Evolutionary conservation across 2,113 vertebrate species (phyloP), one percentile per base, ranked within the genome.

Genomic region (Motacilla alba): DNA sequence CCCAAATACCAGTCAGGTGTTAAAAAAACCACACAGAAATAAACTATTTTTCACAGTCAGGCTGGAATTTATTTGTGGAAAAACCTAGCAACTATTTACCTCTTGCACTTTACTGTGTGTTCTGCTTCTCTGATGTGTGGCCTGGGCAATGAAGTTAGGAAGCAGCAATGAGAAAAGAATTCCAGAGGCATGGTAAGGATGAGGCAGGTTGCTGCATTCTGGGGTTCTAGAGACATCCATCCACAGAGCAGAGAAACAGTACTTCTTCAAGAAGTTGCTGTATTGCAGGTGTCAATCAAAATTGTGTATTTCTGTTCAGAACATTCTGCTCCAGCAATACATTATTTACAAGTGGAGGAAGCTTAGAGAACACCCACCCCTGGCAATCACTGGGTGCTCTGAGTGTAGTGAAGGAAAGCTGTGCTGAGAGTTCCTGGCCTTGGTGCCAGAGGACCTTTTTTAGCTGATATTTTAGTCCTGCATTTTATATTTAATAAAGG

Each of bases 401-500:
- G 27, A 33, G 24, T 4, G 22, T 37, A 19, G 33, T 50, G 15
- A 78, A 47, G 77, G 70, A 27, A 24, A 82, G n/a, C 41, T 81
- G 37, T 91, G 69, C 67, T 58, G 52, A 16, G 69, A 53, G 58
- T 69, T 75, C 53, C 74, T 73, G n/a, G 24, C 87, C 91, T 60
- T 62, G 24, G n/a, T 69, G 41, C 62, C 39, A 3, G 13, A 87
- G 26, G 11, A 3, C 60, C n/a, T 56, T 83, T 83, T 66, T n/a
- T 28, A 91, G 66, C 62, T 94, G 74, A 68, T 94, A 39, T 66
- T 82, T 88, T 80, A 69, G 47, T 67, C 50, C 63, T 66, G 59
- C 59, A 30, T 92, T 76, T 92, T 58, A 10, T 81, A 55, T 93
- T 96, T 96, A 59, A 89, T 89, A 64, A 24, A 84, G 74, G 37